These are phyloP conservation scores for Pampus argenteus DNA, from an alignment of 2,797 vertebrate genomes.

Conservation along the genomic window DNA sequence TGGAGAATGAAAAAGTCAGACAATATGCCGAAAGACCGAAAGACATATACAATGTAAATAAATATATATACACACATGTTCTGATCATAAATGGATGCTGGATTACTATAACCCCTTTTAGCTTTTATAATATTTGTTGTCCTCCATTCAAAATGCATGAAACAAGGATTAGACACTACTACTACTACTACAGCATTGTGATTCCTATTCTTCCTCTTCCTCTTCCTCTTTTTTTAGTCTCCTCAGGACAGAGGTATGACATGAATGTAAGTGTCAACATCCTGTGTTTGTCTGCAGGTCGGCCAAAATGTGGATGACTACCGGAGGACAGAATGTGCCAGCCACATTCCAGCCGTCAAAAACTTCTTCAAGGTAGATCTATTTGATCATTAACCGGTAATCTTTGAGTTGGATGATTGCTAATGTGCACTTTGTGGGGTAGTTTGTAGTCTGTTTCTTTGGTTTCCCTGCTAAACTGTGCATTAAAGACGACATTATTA, in stretches of 20 bases:
- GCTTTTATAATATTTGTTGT: background rate
- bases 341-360: constrained; percentile 83
- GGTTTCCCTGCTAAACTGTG: background rate
- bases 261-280: constrained; percentile 59
- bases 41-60: constrained; percentile 1
- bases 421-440: background rate
- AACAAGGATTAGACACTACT: constrained; percentile 1
- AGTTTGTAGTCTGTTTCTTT: constrained; percentile 5
- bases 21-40: too few relatives aligned
- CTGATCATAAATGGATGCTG: background rate
- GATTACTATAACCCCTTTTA: background rate
- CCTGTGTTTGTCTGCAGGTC: constrained; percentile 81
- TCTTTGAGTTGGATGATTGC: background rate
- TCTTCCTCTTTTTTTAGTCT: constrained; percentile 39
- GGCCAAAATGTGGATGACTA: constrained; percentile 84
- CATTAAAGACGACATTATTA: constrained; percentile 15
- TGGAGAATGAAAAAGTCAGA: too few relatives aligned
- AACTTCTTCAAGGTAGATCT: constrained; percentile 83
- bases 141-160: background rate
- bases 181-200: background rate
- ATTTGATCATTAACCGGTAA: background rate
- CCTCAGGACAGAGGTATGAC: constrained; percentile 42
- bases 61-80: background rate
- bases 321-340: constrained; percentile 83
- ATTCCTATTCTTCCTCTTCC: constrained; percentile 46